A percentile compares a stretch with the other conserved stretches of the same genome.
Conservation (phyloP, 2,113 vertebrate species). For the Eulemur rufifrons region DNA sequence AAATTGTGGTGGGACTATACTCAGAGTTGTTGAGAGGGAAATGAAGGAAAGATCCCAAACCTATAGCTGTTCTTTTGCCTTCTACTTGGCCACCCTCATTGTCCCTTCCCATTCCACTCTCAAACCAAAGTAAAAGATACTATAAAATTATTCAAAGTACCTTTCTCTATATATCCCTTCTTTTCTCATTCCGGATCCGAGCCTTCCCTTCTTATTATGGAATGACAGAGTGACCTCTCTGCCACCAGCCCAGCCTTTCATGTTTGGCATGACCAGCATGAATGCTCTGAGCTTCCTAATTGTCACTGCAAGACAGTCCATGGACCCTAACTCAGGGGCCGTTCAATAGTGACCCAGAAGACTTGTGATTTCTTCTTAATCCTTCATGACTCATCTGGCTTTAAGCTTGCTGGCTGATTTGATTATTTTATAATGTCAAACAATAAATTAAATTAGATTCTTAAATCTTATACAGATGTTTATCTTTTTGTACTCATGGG, state of each 20-base stretch:
- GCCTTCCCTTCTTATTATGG: neutral
- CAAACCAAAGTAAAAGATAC: neutral
- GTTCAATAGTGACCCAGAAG: neutral
- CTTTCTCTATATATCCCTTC: neutral
- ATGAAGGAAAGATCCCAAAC: neutral
- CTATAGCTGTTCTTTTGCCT: neutral
- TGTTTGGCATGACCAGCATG: neutral
- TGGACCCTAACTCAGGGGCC: neutral
- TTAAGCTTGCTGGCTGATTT: neutral
- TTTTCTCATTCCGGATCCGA: neutral
- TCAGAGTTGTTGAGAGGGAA: neutral
- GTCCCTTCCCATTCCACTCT: neutral
- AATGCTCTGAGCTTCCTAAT: constrained; percentile 7
- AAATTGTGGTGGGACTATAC: neutral
- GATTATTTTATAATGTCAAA: constrained; percentile 3
- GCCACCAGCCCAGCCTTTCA: neutral
- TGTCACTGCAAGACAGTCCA: neutral
- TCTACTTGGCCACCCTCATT: neutral
- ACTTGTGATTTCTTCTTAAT: neutral
- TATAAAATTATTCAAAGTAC: neutral
- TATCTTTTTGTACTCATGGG: neutral
- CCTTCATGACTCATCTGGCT: neutral
- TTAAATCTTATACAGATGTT: neutral
- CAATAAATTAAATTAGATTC: neutral
- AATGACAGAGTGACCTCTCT: neutral